phyloP scores from a whole-genome alignment of 2,888 invertebrate genomes.

The Temnothorax unifasciatus region DNA sequence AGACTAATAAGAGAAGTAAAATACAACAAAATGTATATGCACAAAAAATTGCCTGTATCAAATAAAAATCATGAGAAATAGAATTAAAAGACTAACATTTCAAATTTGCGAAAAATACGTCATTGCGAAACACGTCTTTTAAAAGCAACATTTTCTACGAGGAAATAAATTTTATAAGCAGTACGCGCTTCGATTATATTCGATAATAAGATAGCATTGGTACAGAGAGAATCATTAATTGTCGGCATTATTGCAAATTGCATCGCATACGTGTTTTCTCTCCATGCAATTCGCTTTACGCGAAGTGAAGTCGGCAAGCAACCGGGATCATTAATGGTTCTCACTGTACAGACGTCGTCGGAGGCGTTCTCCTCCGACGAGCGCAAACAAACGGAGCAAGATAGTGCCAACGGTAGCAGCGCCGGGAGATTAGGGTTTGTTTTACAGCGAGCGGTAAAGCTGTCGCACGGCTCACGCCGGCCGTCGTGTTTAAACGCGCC shows the following conservation, averaged over 20 bases:
- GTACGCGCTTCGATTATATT: background rate
- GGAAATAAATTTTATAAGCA: background rate
- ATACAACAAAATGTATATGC: background rate
- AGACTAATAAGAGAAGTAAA: background rate
- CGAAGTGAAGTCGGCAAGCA: constrained; percentile 47
- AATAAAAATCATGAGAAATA: background rate
- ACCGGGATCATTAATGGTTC: constrained; percentile 55
- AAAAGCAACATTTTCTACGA: background rate
- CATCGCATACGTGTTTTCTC: background rate
- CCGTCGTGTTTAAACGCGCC: constrained; percentile 79
- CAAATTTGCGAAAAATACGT: background rate
- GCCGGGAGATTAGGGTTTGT: constrained; percentile 85
- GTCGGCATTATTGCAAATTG: background rate
- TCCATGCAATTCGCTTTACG: constrained; percentile 14
- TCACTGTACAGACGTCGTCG: constrained; percentile 58
- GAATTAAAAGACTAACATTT: background rate
- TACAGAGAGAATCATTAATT: background rate
- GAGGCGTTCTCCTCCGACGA: constrained; percentile 56
- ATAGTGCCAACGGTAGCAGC: constrained; percentile 84
- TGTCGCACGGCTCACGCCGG: constrained; percentile 80
- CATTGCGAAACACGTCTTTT: background rate
- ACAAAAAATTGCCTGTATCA: background rate
- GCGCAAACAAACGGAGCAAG: constrained; percentile 79
- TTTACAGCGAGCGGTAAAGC: constrained; percentile 86
- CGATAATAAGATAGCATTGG: background rate